Base-by-base conservation (phyloP, 1,140 invertebrate species). In the Lineus longissimus region DNA sequence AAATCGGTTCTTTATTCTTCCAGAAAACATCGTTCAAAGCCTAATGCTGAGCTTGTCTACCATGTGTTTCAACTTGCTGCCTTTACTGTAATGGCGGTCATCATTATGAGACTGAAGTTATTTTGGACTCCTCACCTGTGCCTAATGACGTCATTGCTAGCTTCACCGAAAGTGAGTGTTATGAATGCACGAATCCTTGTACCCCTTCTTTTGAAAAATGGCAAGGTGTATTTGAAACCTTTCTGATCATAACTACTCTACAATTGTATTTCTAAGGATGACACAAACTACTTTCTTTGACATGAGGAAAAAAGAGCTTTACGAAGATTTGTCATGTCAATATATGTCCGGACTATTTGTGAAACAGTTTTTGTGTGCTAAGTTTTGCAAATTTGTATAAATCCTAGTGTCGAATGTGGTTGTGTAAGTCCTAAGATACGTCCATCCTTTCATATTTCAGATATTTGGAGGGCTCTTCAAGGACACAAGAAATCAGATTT, bases 91-190 rank as follows among this genome's bases (percentile, higher is more conserved):
- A 90, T 93, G 89, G 91, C 91, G 25, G 69, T 85, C 15, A 81
- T 93, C 11, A 87, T 93, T 7, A 94, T 94, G 91, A 84, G 92
- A 73, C 75, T 94, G 41, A 94, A 94, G 77, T 72, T 94, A 22
- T 89, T 94, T 74, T 87, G 91, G 77, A 90, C 89, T 0, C 91
- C 91, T 7, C 90, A 93, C 70, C 77, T 93, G 62, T 92, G 91
- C 70, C 80, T 93, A 15, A 75, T 91, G 1, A 82, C 86, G 2
- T 86, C 89, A 1, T 69, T 91, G 4, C 71, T 88, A 0, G 83
- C 87, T 9, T 85, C 83, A 33, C 68, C 73, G 66, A 79, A 83
- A 76, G 85, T 86, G 73, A 68, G 64, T 59, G 11, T 58, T 13
- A 45, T 41, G 17, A 55, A 1, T 55, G 33, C 31, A 15, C 15